Evolutionary conservation across 2,888 invertebrate species (phyloP).

Genomic region (Aporophyla nigra): DNA sequence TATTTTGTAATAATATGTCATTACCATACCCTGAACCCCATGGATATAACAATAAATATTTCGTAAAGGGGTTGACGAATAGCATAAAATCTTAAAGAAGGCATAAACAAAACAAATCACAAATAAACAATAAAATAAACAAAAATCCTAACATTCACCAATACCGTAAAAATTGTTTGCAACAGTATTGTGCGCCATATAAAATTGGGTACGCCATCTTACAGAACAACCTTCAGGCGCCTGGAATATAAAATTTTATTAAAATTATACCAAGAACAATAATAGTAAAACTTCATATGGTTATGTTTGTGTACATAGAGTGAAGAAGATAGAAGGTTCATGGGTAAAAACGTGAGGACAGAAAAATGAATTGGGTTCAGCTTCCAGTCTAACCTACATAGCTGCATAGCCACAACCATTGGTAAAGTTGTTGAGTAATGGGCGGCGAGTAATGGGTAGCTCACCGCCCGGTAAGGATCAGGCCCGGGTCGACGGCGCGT

Average conservation of each 20-base stretch:
- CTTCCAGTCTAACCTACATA: not conserved
- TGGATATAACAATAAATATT: not conserved
- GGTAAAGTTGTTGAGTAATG: too few species aligned
- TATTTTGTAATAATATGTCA: too few species aligned
- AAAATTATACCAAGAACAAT: slow-evolving; percentile 57
- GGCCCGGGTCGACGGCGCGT: too few species aligned
- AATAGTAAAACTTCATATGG: slow-evolving; percentile 61
- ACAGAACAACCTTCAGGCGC: slow-evolving; percentile 14
- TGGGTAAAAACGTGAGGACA: not conserved
- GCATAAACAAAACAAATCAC: slow-evolving; percentile 15
- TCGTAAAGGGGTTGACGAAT: not conserved
- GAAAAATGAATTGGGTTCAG: not conserved
- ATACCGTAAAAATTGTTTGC: slow-evolving; percentile 37
- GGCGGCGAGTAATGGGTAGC: too few species aligned
- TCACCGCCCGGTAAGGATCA: too few species aligned
- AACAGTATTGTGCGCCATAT: slow-evolving; percentile 42
- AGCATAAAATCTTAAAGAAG: not conserved
- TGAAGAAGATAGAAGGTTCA: slow-evolving; percentile 8
- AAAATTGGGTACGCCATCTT: slow-evolving; percentile 32
- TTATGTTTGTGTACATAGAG: slow-evolving; percentile 29
- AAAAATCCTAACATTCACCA: slow-evolving; percentile 27
- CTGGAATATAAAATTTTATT: slow-evolving; percentile 65
- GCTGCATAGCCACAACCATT: too few species aligned
- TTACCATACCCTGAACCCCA: not conserved
- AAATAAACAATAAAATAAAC: slow-evolving; percentile 34